Evolutionary conservation across 2,888 invertebrate species (phyloP).

Genomic region (Muscina levida): DNA sequence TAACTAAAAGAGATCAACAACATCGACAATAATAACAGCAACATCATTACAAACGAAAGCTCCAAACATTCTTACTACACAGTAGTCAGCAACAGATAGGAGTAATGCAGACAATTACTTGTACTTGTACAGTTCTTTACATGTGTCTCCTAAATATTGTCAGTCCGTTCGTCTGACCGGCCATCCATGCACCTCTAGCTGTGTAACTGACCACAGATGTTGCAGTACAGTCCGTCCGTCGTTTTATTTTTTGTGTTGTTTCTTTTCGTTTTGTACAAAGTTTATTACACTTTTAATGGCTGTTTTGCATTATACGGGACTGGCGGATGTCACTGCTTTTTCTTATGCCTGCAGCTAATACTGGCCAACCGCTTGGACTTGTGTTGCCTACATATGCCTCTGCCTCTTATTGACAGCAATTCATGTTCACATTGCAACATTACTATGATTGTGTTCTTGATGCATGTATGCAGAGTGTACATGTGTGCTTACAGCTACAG

Average conservation of each 20-base stretch:
- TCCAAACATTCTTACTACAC: constrained; percentile 17
- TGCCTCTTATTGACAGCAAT: too few species aligned
- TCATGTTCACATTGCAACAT: too few species aligned
- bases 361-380: too few species aligned
- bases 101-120: not conserved
- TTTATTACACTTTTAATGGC: constrained; percentile 43
- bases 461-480: not conserved
- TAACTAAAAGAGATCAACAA: constrained; percentile 62
- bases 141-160: constrained; percentile 35
- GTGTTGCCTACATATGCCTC: too few species aligned
- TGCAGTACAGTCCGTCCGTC: constrained; percentile 6
- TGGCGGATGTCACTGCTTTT: too few species aligned
- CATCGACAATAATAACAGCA: constrained; percentile 4
- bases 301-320: constrained; percentile 6
- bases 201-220: constrained; percentile 56
- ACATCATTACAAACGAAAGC: not conserved
- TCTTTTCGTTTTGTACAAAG: constrained; percentile 4
- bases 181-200: constrained; percentile 23
- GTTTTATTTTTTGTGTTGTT: not conserved
- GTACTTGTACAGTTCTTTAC: constrained; percentile 5
- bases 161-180: not conserved
- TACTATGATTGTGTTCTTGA: too few species aligned
- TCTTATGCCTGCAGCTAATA: too few species aligned
- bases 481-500: not conserved
- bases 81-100: constrained; percentile 36